phyloP scores from a whole-genome alignment of 2,797 vertebrate species.

The Urophycis tenuis region DNA sequence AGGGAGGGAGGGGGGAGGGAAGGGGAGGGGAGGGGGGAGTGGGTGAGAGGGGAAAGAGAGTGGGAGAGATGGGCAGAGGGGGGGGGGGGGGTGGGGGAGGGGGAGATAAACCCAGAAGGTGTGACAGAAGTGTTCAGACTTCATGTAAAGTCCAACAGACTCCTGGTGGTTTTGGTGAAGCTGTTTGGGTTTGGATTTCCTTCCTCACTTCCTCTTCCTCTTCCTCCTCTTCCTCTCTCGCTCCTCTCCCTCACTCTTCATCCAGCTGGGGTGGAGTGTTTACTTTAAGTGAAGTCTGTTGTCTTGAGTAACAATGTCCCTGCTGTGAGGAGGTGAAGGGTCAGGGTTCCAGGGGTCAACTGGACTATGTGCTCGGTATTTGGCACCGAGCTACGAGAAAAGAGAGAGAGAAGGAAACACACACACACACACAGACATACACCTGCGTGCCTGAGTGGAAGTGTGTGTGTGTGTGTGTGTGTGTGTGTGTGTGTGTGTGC shows the following conservation, averaged over 20 bases:
- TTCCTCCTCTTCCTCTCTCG: conserved; percentile 16
- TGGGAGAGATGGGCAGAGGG: no score
- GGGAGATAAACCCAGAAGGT: neutral
- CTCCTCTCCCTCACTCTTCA: neutral
- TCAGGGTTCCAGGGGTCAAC: conserved; percentile 66
- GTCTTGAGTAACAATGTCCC: conserved; percentile 41
- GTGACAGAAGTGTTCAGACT: neutral
- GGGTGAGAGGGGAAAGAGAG: no score
- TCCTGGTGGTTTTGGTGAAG: neutral
- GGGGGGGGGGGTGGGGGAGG: neutral
- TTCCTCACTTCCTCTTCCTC: neutral
- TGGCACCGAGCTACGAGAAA: conserved; percentile 54
- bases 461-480: neutral
- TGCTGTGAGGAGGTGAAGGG: conserved; percentile 63
- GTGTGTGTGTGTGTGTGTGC: neutral
- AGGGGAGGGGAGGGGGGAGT: neutral
- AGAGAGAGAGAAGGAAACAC: conserved; percentile 4
- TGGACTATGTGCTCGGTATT: conserved; percentile 69
- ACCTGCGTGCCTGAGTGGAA: no score
- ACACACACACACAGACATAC: conserved; percentile 4
- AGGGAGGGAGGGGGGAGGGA: neutral
- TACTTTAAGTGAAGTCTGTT: neutral
- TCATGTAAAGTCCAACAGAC: neutral
- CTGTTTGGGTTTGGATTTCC: neutral
- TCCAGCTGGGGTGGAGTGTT: conserved; percentile 43